A percentile compares a stretch with the other conserved stretches of the same genome.
phyloP scores from a whole-genome alignment of 2,888 invertebrate genomes.

The Helobdella robusta region DNA sequence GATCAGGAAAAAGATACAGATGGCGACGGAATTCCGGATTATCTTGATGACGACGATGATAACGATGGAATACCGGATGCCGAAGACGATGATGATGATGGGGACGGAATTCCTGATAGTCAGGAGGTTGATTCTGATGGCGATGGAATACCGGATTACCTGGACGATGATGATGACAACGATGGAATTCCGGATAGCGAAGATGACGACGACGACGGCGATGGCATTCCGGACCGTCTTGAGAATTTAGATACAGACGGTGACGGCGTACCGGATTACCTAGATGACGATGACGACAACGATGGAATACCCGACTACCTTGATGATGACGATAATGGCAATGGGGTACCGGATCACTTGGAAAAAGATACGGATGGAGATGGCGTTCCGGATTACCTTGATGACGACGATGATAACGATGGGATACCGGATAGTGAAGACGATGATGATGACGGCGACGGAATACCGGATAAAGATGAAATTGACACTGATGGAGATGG shows the following conservation, averaged over 20 bases:
- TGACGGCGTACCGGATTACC: conserved; percentile 36
- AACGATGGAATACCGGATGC: conserved; percentile 42
- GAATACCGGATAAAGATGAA: conserved; percentile 41
- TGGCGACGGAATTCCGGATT: conserved; percentile 37
- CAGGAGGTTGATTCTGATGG: conserved; percentile 36
- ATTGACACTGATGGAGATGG: conserved; percentile 37
- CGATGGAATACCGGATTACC: conserved; percentile 32
- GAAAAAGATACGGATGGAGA: conserved; percentile 39
- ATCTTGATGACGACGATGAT: conserved; percentile 37
- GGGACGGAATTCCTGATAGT: conserved; percentile 43
- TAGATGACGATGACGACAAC: conserved; percentile 33
- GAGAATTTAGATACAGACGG: conserved; percentile 34
- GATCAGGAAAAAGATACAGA: conserved; percentile 33
- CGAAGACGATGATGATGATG: conserved; percentile 34
- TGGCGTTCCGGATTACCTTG: conserved; percentile 38
- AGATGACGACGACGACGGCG: conserved; percentile 35
- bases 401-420: conserved; percentile 34
- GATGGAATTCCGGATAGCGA: conserved; percentile 17
- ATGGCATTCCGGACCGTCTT: conserved; percentile 38
- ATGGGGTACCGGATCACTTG: conserved; percentile 36
- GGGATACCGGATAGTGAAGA: conserved; percentile 35
- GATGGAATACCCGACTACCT: conserved; percentile 34
- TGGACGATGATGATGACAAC: conserved; percentile 18
- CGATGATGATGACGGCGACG: conserved; percentile 39
- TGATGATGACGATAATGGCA: conserved; percentile 34